phyloP scores from a whole-genome alignment of 2,888 invertebrate species.

The Hofmannophila pseudospretella region DNA sequence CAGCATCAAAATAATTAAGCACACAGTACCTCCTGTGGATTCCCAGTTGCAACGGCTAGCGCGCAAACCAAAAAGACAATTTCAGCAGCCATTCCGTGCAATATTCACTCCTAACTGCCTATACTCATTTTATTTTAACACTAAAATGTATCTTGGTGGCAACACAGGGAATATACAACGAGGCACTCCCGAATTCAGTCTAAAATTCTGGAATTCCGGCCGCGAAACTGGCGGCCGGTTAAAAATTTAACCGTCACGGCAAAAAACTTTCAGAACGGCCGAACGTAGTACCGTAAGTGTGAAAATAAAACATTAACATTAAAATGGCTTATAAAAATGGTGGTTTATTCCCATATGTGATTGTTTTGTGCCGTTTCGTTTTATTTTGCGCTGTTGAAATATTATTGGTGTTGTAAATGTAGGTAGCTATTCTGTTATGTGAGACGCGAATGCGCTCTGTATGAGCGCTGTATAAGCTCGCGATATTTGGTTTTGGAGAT shows the following conservation, averaged over 20 bases:
- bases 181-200: constrained; percentile 22
- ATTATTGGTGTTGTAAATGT: too few species aligned
- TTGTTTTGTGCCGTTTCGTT: not conserved
- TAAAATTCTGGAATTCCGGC: constrained; percentile 37
- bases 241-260: constrained; percentile 9
- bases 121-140: constrained; percentile 47
- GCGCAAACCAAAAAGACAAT: constrained; percentile 27
- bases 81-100: constrained; percentile 37
- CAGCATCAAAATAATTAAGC: constrained; percentile 32
- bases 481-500: too few species aligned
- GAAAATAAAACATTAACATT: not conserved
- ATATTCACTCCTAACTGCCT: constrained; percentile 46
- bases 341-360: not conserved
- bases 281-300: not conserved
- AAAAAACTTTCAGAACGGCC: constrained; percentile 5
- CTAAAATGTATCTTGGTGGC: constrained; percentile 24
- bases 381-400: not conserved
- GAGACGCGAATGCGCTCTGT: too few species aligned
- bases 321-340: not conserved
- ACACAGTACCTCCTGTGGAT: constrained; percentile 36
- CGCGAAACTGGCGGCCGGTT: constrained; percentile 21
- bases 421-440: too few species aligned
- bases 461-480: too few species aligned
- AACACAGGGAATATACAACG: constrained; percentile 26
- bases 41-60: constrained; percentile 17